Conservation (phyloP, 2,888 invertebrate genomes). For the Iselma pallidipennis region DNA sequence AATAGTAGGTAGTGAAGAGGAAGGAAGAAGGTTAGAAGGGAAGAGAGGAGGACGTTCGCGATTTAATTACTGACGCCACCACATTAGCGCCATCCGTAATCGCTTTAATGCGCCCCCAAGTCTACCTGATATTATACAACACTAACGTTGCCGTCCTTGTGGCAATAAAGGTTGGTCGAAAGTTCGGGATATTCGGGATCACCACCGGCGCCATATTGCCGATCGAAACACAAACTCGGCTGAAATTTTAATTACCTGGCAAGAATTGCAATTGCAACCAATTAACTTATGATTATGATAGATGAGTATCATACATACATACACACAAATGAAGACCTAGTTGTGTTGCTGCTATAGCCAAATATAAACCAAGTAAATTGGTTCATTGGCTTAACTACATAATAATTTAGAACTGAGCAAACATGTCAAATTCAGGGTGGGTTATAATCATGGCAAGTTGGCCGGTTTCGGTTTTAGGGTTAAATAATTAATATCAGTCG, state of each 20-base stretch:
- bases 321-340: too few relatives aligned
- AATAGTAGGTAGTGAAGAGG: background rate
- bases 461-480: constrained; percentile 27
- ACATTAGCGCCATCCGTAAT: constrained; percentile 33
- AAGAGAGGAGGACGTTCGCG: constrained; percentile 5
- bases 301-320: too few relatives aligned
- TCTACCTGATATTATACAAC: constrained; percentile 31
- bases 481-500: constrained; percentile 41
- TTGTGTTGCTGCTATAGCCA: constrained; percentile 9
- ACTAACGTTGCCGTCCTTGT: constrained; percentile 3
- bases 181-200: background rate
- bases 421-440: constrained; percentile 35
- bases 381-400: constrained; percentile 36
- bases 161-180: constrained; percentile 9
- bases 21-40: background rate
- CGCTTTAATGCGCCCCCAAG: constrained; percentile 31
- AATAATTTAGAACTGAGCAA: constrained; percentile 36
- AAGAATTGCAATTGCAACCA: too few relatives aligned
- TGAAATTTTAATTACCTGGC: too few relatives aligned
- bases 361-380: constrained; percentile 32
- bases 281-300: too few relatives aligned
- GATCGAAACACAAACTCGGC: background rate
- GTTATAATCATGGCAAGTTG: constrained; percentile 30
- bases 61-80: constrained; percentile 31
- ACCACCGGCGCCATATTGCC: background rate